phyloP scores from a whole-genome alignment of 2,113 vertebrate species.

The Sciurus niger region DNA sequence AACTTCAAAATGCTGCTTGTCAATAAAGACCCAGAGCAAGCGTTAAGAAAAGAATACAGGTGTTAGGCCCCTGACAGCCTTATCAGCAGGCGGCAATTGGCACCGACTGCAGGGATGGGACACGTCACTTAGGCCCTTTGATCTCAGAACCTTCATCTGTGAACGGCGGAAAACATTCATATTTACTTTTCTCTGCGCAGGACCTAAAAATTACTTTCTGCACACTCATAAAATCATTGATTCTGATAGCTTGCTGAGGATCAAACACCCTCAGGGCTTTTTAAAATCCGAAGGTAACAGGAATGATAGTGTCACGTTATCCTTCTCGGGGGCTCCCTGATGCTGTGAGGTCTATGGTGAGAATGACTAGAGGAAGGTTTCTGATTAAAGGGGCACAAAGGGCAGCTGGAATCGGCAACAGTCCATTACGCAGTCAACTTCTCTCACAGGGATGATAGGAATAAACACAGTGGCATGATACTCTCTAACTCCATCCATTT shows the following conservation, averaged over 20 bases:
- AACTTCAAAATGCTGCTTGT: not conserved
- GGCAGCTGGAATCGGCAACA: not conserved
- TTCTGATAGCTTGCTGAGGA: constrained; percentile 20
- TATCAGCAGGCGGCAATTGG: not conserved
- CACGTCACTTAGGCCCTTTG: not conserved
- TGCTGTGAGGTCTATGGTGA: not conserved
- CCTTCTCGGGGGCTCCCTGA: not conserved
- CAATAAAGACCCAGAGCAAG: not conserved
- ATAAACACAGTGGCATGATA: too few species aligned
- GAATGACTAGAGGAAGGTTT: not conserved
- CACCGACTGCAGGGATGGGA: not conserved
- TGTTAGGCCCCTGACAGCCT: not conserved
- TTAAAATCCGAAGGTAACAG: not conserved
- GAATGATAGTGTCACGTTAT: not conserved
- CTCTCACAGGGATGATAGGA: not conserved
- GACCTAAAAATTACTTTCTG: constrained; percentile 25
- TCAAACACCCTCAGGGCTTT: constrained; percentile 4
- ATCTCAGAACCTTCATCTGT: constrained; percentile 51
- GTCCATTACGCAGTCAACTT: not conserved
- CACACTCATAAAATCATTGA: constrained; percentile 36
- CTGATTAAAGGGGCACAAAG: fast-evolving
- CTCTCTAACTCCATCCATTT: too few species aligned
- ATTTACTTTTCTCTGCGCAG: constrained; percentile 57
- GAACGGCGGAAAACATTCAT: not conserved
- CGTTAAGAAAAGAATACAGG: not conserved